Evolutionary conservation across 2,797 vertebrate genomes (phyloP).

Genomic region (Nothura maculosa): DNA sequence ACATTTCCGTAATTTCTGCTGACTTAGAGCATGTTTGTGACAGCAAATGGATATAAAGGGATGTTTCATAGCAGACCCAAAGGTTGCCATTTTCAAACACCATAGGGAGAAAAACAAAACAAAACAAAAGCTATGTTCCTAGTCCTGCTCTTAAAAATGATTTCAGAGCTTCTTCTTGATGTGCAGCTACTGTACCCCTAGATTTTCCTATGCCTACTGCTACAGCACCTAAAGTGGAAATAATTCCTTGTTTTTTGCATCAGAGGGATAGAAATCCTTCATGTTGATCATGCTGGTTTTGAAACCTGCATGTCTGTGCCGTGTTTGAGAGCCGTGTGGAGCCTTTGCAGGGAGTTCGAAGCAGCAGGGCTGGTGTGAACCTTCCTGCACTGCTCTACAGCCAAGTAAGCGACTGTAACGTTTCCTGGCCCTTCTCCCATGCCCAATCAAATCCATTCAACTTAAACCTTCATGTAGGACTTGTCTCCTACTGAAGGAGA

Average conservation of each 20-base stretch:
- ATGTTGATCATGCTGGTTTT: background rate
- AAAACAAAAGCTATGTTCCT: background rate
- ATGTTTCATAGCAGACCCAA: background rate
- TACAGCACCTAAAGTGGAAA: background rate
- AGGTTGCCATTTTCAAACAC: background rate
- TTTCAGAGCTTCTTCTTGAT: background rate
- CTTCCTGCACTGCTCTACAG: background rate
- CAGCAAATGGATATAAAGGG: background rate
- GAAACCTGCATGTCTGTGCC: background rate
- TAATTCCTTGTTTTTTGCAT: background rate
- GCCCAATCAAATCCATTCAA: background rate
- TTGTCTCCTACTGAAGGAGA: background rate
- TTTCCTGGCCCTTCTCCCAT: background rate
- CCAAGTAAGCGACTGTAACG: background rate
- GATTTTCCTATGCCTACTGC: background rate
- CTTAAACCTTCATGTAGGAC: background rate
- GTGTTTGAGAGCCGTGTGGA: background rate
- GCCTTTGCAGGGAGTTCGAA: background rate
- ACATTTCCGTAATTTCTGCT: background rate
- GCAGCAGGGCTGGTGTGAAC: background rate
- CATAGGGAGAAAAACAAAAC: background rate
- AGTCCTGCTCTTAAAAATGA: background rate
- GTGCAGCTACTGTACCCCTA: background rate
- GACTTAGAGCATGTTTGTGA: background rate
- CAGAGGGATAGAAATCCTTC: background rate